These are phyloP conservation scores for Cyclophora albipunctata DNA, from an alignment of 2,888 invertebrate species.

Conservation along the genomic window DNA sequence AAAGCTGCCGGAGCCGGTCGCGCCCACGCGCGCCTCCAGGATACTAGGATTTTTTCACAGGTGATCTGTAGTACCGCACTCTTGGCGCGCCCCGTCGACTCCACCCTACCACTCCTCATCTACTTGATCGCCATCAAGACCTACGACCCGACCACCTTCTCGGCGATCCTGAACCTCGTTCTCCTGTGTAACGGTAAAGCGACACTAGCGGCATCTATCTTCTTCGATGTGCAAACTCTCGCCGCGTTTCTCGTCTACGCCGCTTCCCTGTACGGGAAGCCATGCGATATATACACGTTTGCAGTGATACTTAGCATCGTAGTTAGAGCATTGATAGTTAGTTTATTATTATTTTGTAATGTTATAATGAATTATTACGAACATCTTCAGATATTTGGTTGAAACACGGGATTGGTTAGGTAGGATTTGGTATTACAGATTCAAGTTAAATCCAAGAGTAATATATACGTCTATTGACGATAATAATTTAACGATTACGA, in stretches of 20 bases:
- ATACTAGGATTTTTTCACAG: slow-evolving; percentile 72
- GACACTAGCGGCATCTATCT: slow-evolving; percentile 39
- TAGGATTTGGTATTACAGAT: slow-evolving; percentile 53
- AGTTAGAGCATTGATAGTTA: slow-evolving; percentile 53
- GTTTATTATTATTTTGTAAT: slow-evolving; percentile 46
- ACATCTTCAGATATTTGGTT: slow-evolving; percentile 1
- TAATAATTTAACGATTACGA: too few relatives aligned
- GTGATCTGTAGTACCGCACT: slow-evolving; percentile 59
- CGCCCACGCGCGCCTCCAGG: slow-evolving; percentile 51
- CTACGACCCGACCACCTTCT: slow-evolving; percentile 37
- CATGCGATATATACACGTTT: slow-evolving; percentile 57
- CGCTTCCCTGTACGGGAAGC: slow-evolving; percentile 48
- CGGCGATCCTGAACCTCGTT: slow-evolving; percentile 39
- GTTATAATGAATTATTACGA: slow-evolving; percentile 34
- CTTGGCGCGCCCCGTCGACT: slow-evolving; percentile 38
- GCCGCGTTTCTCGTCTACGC: slow-evolving; percentile 39
- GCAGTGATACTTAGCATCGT: slow-evolving; percentile 60
- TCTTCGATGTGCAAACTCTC: slow-evolving; percentile 34
- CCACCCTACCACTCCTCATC: slow-evolving; percentile 39
- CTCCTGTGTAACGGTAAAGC: slow-evolving; percentile 37
- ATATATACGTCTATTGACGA: background rate
- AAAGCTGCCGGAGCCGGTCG: slow-evolving; percentile 55
- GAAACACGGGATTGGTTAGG: slow-evolving; percentile 28
- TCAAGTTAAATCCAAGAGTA: slow-evolving; percentile 5
- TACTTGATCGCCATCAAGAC: slow-evolving; percentile 44